These are phyloP conservation scores for Listronotus bonariensis DNA, from an alignment of 1,140 invertebrate genomes.

Conservation along the genomic window DNA sequence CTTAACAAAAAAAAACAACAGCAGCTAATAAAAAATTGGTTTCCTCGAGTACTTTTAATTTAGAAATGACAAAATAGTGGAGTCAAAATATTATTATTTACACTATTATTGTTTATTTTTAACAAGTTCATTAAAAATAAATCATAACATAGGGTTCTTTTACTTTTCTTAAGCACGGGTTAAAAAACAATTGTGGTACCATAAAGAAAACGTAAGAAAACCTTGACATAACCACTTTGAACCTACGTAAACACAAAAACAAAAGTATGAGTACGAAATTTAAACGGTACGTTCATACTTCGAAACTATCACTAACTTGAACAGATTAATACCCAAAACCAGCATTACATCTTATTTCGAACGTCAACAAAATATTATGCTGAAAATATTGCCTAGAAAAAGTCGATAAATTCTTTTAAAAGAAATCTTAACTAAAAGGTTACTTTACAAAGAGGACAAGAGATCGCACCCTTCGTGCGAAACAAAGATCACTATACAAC, in stretches of 20 bases:
- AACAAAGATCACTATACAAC: too few relatives aligned
- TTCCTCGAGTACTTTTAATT: neutral
- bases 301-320: neutral
- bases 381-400: conserved; percentile 7
- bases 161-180: neutral
- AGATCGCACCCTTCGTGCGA: too few relatives aligned
- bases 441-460: too few relatives aligned
- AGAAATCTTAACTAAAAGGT: too few relatives aligned
- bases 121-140: neutral
- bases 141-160: conserved; percentile 12
- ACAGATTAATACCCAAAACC: neutral
- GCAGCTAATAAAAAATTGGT: neutral
- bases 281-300: conserved; percentile 5
- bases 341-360: conserved; percentile 1
- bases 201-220: conserved; percentile 11
- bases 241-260: conserved; percentile 13
- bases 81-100: conserved; percentile 16
- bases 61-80: neutral
- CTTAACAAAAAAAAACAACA: neutral
- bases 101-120: conserved; percentile 3
- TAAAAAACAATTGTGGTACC: neutral
- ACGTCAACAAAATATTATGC: conserved; percentile 7
- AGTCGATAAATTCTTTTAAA: neutral
- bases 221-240: conserved; percentile 3
- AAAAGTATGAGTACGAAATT: neutral